Evolutionary conservation across 2,113 vertebrate species (phyloP).

Genomic region (Lethenteron camtschaticum): DNA sequence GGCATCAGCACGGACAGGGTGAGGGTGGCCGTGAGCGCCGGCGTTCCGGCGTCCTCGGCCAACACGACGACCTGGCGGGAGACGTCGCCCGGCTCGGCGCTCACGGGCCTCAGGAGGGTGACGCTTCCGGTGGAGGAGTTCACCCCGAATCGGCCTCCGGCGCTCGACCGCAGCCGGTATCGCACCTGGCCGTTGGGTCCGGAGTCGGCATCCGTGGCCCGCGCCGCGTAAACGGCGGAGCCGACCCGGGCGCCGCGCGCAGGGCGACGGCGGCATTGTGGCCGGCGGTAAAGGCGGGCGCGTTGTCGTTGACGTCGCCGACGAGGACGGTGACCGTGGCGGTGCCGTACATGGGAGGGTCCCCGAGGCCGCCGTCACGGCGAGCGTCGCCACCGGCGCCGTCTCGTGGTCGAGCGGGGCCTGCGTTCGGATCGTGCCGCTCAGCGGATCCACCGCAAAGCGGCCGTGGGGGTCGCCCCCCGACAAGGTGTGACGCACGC

Average conservation of each 20-base stretch:
- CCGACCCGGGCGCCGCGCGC: conserved; percentile 39
- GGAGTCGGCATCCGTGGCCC: conserved; percentile 47
- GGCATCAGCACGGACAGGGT: conserved; percentile 57
- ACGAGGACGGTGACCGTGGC: conserved; percentile 45
- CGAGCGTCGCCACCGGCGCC: conserved; percentile 35
- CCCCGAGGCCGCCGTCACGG: conserved; percentile 60
- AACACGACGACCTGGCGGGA: conserved; percentile 36
- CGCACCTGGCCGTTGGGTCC: conserved; percentile 44
- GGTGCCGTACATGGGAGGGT: conserved; percentile 51
- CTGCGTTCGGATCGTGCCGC: conserved; percentile 41
- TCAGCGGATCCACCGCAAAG: conserved; percentile 47
- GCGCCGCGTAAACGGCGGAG: conserved; percentile 40
- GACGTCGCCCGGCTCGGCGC: conserved; percentile 24
- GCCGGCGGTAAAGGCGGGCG: conserved; percentile 34
- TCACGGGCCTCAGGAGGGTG: conserved; percentile 30
- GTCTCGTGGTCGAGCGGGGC: conserved; percentile 59
- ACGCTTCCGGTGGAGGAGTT: conserved; percentile 46
- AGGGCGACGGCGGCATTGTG: conserved; percentile 54
- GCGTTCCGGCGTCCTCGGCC: conserved; percentile 46
- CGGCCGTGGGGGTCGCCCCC: conserved; percentile 62
- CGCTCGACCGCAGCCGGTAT: conserved; percentile 38
- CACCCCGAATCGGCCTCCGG: conserved; percentile 34
- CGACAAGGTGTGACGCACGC: conserved; percentile 15
- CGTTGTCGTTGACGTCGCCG: conserved; percentile 59
- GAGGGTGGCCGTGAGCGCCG: conserved; percentile 52